Percentiles rank a stretch among this genome's conserved stretches.
Evolutionary conservation across 2,888 invertebrate genomes (phyloP).

Genomic region (Lithophane semibrunnea): DNA sequence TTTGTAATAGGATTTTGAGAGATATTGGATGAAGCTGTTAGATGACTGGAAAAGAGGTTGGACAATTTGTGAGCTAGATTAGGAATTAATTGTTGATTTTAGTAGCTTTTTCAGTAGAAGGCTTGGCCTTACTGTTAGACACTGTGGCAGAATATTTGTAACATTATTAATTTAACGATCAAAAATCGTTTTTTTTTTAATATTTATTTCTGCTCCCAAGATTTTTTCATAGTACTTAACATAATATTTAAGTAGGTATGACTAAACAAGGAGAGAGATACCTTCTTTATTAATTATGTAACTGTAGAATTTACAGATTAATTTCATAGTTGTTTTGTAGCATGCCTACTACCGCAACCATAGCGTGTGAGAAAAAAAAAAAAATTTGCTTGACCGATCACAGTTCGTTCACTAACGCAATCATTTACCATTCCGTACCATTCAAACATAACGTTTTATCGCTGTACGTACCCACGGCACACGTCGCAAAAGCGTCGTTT

Average conservation of each 20-base stretch:
- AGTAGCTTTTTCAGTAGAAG: background rate
- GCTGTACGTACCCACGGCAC: background rate
- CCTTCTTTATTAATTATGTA: background rate
- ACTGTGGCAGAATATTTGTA: background rate
- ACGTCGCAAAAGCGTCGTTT: conserved; percentile 35
- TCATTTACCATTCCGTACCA: conserved; percentile 32
- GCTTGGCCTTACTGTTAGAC: background rate
- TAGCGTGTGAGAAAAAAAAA: background rate
- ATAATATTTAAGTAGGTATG: background rate
- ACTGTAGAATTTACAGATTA: background rate
- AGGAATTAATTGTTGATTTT: background rate
- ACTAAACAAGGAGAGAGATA: background rate
- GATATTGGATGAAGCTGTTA: conserved; percentile 19
- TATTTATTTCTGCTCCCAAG: background rate
- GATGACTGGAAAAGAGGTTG: background rate
- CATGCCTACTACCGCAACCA: background rate
- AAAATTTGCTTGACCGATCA: conserved; percentile 1
- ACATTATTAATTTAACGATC: background rate
- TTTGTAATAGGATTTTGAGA: conserved; percentile 40
- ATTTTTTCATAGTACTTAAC: background rate
- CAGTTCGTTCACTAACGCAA: conserved; percentile 14
- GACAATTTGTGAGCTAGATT: background rate
- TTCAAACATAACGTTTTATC: conserved; percentile 17
- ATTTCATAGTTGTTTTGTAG: background rate
- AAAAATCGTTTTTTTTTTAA: background rate